Evolutionary conservation across 2,888 invertebrate species (phyloP), one percentile per base, ranked within the genome.

Genomic region (Tholera decimalis): DNA sequence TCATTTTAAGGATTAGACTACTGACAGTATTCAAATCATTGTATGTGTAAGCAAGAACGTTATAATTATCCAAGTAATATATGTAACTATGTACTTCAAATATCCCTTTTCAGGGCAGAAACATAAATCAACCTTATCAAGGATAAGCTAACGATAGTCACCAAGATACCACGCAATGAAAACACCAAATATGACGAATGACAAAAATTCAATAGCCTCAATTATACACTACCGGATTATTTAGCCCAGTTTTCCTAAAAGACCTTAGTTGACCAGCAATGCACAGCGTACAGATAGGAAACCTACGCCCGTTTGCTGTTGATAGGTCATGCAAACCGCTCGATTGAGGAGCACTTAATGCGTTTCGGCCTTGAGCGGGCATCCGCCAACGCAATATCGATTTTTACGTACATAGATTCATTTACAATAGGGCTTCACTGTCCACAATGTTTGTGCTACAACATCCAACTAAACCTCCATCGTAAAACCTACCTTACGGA

Each of bases 331-430:
- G 76, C 80, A 81, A 82, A 86, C 68, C 49, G 72, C 70, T 80
- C 76, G 78, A 83, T 80, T 79, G 73, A 75, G 76, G 73, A 85
- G 84, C 81, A 80, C 74, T 83, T 85, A 84, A 87, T 88, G 86
- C 66, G 59, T 60, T 73, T 62, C 83, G 90, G 87, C 94, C 93
- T 94, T 93, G 93, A 90, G 85, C 79, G 71, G 75, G 44, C 86
- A 92, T 92, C 92, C 92, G 90, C 91, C 90, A 89, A 91, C 93
- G 90, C 90, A 84, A 81, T 93, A 94, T 94, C 93, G 93, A 94
- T 93, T 93, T 92, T 92, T 87, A 90, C 91, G 90, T 90, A 93
- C 91, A 89, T 90, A 91, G 88, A 90, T 91, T 90, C 89, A 88
- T 88, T 90, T 88, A 90, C 90, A 90, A 86, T 94, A 93, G 82